Evolutionary conservation across 1,140 invertebrate genomes (phyloP).

Genomic region (Acyrthosiphon pisum): DNA sequence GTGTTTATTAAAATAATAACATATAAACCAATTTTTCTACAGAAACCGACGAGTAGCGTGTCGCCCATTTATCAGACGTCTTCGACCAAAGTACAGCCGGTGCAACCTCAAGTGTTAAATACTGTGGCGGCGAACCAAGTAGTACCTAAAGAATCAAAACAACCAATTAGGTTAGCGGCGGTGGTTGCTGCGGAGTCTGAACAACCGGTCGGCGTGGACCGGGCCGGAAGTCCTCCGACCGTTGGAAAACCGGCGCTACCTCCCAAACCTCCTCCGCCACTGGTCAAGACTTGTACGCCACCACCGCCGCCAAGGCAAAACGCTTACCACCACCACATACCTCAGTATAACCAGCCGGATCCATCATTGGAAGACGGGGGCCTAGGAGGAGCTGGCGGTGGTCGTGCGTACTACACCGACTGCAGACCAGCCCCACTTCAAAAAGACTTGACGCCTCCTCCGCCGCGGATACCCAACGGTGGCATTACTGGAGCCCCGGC

Average conservation of each 20-base stretch:
- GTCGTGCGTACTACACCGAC: neutral
- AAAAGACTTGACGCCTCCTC: slow-evolving; percentile 24
- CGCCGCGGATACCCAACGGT: slow-evolving; percentile 38
- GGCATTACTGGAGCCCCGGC: neutral
- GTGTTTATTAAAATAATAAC: neutral
- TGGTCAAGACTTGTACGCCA: slow-evolving; percentile 61
- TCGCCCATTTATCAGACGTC: slow-evolving; percentile 80
- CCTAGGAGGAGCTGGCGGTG: neutral
- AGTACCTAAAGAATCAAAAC: slow-evolving; percentile 25
- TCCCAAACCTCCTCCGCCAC: slow-evolving; percentile 71
- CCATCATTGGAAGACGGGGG: neutral
- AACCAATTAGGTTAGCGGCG: neutral
- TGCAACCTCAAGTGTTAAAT: slow-evolving; percentile 77
- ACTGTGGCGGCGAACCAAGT: slow-evolving; percentile 51
- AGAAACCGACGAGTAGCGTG: slow-evolving; percentile 82
- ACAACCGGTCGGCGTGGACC: neutral
- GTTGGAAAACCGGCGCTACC: slow-evolving; percentile 74
- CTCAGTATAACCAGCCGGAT: slow-evolving; percentile 31
- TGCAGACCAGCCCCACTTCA: neutral
- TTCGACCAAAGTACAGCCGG: slow-evolving; percentile 80
- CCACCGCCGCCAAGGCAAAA: slow-evolving; percentile 66
- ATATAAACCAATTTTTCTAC: slow-evolving; percentile 57
- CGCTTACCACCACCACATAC: slow-evolving; percentile 59
- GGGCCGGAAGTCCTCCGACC: slow-evolving; percentile 55
- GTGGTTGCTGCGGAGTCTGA: neutral